Evolutionary conservation across 2,797 vertebrate genomes (phyloP), one percentile per base, ranked within the genome.

Genomic region (Denticeps clupeoides): DNA sequence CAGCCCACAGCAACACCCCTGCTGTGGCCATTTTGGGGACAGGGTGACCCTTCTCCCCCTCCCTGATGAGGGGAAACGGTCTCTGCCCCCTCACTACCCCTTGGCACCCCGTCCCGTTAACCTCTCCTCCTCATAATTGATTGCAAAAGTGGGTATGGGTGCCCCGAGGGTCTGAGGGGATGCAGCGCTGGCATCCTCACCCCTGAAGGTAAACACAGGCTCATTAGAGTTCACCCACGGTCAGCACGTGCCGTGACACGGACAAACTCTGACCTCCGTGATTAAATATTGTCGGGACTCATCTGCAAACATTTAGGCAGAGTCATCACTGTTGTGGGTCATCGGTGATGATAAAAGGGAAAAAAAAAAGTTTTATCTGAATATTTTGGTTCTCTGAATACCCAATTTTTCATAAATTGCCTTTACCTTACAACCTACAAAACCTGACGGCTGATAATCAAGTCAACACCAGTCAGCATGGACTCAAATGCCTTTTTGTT

Each of bases 251-350:
- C 64, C 32, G 58, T 74, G 71, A 75, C 75, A 75, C 43, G 32
- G 48, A 37, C 75, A 77, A 82, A 78, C 77, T 70, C 59, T 82
- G 75, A 82, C 74, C 47, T 42, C 50, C 52, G 73, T 80, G 75
- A 83, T 85, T 85, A 80, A 72, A 81, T 80, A 77, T 78, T 70
- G 64, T 65, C 62, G 64, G 56, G 62, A 48, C 64, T 82, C 83
- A 86, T 86, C 84, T 87, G 84, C 80, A 83, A 87, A 85, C 82
- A 87, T 85, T 87, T 87, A 87, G 82, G 63, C 75, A 82, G 66
- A 68, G 68, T 56, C 53, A 51, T 54, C 59, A 53, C 48, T 16
- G 15, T 41, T 13, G 10, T n/a, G n/a, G n/a, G n/a, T n/a, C n/a
- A n/a, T n/a, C n/a, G n/a, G n/a, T n/a, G n/a, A n/a, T n/a, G n/a